Conservation (phyloP, 2,113 vertebrate species). For the Trematomus loennbergii region DNA sequence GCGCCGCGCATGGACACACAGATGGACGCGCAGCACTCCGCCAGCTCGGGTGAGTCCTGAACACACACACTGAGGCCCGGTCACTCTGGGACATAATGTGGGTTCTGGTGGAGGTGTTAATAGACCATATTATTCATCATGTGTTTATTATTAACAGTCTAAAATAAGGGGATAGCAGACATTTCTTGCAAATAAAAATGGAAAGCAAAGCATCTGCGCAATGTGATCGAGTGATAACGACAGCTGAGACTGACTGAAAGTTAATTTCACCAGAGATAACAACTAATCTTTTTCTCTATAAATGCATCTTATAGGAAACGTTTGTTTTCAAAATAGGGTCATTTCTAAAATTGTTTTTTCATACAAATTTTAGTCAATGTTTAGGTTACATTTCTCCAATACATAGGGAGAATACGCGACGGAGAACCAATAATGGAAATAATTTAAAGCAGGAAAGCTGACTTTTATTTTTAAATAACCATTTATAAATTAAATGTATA, state of each 20-base stretch:
- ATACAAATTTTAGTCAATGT: background rate
- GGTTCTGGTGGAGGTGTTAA: background rate
- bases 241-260: background rate
- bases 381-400: background rate
- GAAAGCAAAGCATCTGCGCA: too few relatives aligned
- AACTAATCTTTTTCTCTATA: background rate
- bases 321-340: background rate
- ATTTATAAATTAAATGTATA: background rate
- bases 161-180: background rate
- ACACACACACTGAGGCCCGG: background rate
- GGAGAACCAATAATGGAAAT: background rate
- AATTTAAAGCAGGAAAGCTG: background rate
- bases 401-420: background rate
- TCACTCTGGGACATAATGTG: background rate
- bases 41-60: conserved; percentile 91
- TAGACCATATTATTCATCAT: background rate
- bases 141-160: background rate
- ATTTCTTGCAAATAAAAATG: too few relatives aligned
- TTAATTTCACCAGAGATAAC: background rate
- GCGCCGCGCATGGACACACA: conserved; percentile 80
- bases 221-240: background rate
- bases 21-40: conserved; percentile 89
- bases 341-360: background rate
- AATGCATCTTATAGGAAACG: background rate
- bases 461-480: background rate